Base-by-base conservation (phyloP, 2,888 invertebrate genomes). In the Baccha elongata region DNA sequence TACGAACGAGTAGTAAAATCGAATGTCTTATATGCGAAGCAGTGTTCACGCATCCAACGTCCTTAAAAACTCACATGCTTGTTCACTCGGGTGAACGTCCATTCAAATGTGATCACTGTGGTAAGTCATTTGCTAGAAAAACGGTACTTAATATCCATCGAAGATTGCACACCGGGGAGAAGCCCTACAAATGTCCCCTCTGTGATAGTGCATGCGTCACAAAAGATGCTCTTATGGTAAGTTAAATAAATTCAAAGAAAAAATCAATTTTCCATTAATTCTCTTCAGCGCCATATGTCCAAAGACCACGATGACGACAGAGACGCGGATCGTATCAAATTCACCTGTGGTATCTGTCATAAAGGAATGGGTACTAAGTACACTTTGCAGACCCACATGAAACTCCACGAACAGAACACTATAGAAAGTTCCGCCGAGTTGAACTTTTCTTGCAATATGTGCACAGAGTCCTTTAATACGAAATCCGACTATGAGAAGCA, bases 81-180 rank as follows among this genome's bases (percentile, higher is more conserved):
- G 84, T 79, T 8, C 86, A 86, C 21, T 84, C 81, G 6, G 85
- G 85, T 1, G 85, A 85, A 48, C 85, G 86, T 0, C 80, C 84
- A 2, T 85, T 73, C 44, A 72, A 68, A 23, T 86, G 86, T 15
- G 85, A 85, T 17, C 71, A 84, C 46, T 86, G 86, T 58, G 84
- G 76, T 29, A 86, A 86, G 40, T 64, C 84, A 8, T 86, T 86
- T 81, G 64, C 78, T 10, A 71, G 84, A 2, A 84, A 76, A 32
- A 79, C 72, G 11, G 79, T 85, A n/a, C 75, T 86, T 6, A 84
- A 74, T 13, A 81, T 85, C 3, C 86, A 86, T 42, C 80, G 72
- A 11, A 17, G 85, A n/a, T 32, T 85, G 42, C 85, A 86, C 46
- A 85, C 84, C 3, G 85, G 84, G 0, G 80, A 86, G 32, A 79